Conservation (phyloP, 2,888 invertebrate genomes). For the Dynastes grantii region DNA sequence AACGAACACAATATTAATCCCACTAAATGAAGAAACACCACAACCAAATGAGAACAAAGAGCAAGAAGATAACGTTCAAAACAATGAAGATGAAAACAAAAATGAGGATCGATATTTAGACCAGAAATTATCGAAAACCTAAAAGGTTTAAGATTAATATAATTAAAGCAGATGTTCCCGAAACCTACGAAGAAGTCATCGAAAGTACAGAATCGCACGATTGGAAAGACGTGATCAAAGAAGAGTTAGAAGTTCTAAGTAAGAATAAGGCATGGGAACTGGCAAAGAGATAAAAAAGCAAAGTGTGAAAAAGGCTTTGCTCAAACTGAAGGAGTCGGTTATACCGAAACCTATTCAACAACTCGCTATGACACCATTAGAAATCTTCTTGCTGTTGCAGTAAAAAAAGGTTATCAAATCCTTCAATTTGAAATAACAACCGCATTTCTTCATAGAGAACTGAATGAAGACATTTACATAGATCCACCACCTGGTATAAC, state of each 20-base stretch:
- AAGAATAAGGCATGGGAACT: conserved; percentile 56
- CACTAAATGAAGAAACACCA: too few species aligned
- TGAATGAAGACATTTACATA: conserved; percentile 56
- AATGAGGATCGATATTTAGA: too few species aligned
- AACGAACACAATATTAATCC: too few species aligned
- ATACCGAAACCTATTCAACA: conserved; percentile 56
- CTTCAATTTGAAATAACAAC: conserved; percentile 58
- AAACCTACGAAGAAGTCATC: too few species aligned
- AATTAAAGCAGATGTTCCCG: too few species aligned
- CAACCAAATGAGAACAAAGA: too few species aligned
- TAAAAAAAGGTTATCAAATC: conserved; percentile 44
- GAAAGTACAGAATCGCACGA: too few species aligned
- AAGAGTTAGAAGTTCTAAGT: conserved; percentile 55
- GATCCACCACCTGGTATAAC: conserved; percentile 50
- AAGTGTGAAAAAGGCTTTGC: conserved; percentile 51
- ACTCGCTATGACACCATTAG: conserved; percentile 53
- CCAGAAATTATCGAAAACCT: too few species aligned
- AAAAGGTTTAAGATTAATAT: too few species aligned
- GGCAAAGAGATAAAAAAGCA: too few species aligned
- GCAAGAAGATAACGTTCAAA: too few species aligned
- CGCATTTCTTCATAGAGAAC: conserved; percentile 56
- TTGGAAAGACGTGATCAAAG: conserved; percentile 56
- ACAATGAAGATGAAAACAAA: too few species aligned
- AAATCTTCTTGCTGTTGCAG: conserved; percentile 52
- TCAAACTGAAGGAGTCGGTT: conserved; percentile 54